phyloP scores from a whole-genome alignment of 2,888 invertebrate genomes.

The Sialis fuliginosa region DNA sequence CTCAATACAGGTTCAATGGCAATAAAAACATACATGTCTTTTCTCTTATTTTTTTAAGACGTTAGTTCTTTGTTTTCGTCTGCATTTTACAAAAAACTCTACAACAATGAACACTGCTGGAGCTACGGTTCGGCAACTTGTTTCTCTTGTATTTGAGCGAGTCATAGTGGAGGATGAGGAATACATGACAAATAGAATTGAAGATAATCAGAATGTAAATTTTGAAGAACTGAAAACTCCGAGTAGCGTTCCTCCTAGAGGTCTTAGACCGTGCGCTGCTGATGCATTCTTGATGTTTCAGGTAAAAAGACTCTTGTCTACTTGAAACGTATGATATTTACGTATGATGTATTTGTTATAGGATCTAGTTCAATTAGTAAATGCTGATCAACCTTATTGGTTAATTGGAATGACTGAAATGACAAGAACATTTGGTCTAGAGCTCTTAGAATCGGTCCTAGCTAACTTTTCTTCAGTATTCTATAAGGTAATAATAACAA shows the following conservation, averaged over 20 bases:
- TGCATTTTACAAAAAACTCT: conserved; percentile 86
- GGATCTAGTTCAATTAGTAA: conserved; percentile 92
- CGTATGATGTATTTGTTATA: conserved; percentile 21
- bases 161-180: conserved; percentile 58
- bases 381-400: conserved; percentile 94
- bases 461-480: conserved; percentile 73
- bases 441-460: conserved; percentile 83
- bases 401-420: conserved; percentile 91
- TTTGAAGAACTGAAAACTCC: conserved; percentile 64
- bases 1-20: neutral
- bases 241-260: conserved; percentile 60
- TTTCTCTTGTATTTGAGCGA: conserved; percentile 79
- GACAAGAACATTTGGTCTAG: conserved; percentile 91
- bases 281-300: conserved; percentile 93
- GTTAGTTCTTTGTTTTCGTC: conserved; percentile 87
- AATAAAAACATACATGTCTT: neutral
- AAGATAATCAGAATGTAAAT: conserved; percentile 33
- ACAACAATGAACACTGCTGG: conserved; percentile 95
- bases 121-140: conserved; percentile 90
- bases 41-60: conserved; percentile 36
- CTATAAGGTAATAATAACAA: conserved; percentile 42
- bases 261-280: conserved; percentile 70
- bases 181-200: conserved; percentile 11
- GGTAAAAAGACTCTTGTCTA: conserved; percentile 25
- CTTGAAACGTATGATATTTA: neutral